phyloP scores from a whole-genome alignment of 1,140 invertebrate species.

The Sitobion miscanthi region DNA sequence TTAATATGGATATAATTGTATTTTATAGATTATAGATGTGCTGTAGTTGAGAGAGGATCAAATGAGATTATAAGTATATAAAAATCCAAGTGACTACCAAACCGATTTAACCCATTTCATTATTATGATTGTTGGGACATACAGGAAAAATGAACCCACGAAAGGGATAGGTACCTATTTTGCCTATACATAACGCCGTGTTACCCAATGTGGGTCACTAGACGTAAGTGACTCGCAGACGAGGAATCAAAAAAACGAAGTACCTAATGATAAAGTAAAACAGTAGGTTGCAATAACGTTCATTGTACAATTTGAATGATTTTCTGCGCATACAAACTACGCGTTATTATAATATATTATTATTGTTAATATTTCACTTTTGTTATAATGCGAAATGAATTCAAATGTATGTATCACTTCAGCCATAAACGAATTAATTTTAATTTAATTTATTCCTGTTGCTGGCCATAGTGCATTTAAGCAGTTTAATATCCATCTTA shows the following conservation, averaged over 20 bases:
- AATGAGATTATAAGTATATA: neutral
- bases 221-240: neutral
- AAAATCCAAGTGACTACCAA: neutral
- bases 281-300: neutral
- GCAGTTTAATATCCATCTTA: neutral
- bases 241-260: neutral
- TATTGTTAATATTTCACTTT: neutral
- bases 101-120: neutral
- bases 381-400: neutral
- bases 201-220: neutral
- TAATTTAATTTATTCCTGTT: neutral
- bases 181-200: neutral
- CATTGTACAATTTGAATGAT: neutral
- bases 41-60: neutral
- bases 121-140: neutral
- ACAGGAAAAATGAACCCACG: neutral
- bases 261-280: neutral
- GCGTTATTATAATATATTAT: neutral
- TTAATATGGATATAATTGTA: neutral
- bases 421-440: neutral
- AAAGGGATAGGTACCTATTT: constrained; percentile 1
- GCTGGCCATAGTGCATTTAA: neutral
- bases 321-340: neutral
- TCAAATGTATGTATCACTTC: neutral
- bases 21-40: neutral